Percentiles rank a stretch among this genome's conserved stretches.
phyloP scores from a whole-genome alignment of 2,888 invertebrate species.

The Caradrina clavipalpis region DNA sequence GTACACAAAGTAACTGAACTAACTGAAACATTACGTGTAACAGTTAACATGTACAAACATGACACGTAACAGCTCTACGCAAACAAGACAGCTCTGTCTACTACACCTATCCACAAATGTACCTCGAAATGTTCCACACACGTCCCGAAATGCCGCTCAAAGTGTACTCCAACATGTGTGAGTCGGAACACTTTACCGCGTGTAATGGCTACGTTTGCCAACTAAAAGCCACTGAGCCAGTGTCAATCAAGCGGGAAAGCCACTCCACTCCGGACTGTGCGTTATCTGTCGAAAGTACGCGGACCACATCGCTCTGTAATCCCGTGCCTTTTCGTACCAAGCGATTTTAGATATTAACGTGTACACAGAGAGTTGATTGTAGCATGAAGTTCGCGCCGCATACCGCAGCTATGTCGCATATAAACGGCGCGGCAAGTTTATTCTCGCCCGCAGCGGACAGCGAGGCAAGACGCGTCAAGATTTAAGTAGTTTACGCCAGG shows the following conservation, averaged over 20 bases:
- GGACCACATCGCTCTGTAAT: slow-evolving; percentile 67
- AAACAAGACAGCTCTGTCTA: slow-evolving; percentile 49
- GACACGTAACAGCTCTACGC: slow-evolving; percentile 16
- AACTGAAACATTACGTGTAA: slow-evolving; percentile 12
- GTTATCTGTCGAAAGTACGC: slow-evolving; percentile 69
- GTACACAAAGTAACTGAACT: slow-evolving; percentile 18
- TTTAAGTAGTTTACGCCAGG: slow-evolving; percentile 88
- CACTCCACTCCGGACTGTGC: slow-evolving; percentile 66
- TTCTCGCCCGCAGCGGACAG: slow-evolving; percentile 69
- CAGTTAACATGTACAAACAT: slow-evolving; percentile 12
- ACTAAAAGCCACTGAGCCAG: slow-evolving; percentile 73
- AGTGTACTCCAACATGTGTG: slow-evolving; percentile 56
- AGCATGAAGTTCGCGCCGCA: slow-evolving; percentile 48
- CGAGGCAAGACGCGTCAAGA: slow-evolving; percentile 79
- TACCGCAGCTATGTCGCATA: slow-evolving; percentile 51
- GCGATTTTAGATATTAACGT: slow-evolving; percentile 61
- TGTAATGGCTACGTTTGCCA: slow-evolving; percentile 64
- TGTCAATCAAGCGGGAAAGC: slow-evolving; percentile 79
- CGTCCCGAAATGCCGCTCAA: slow-evolving; percentile 60
- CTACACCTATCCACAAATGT: slow-evolving; percentile 36
- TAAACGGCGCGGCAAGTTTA: slow-evolving; percentile 68
- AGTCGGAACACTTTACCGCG: slow-evolving; percentile 56
- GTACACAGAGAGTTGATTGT: slow-evolving; percentile 64
- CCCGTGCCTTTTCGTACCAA: slow-evolving; percentile 50
- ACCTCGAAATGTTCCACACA: slow-evolving; percentile 52